Evolutionary conservation across 1,140 invertebrate genomes (phyloP).

Genomic region (Cotesia typhae): DNA sequence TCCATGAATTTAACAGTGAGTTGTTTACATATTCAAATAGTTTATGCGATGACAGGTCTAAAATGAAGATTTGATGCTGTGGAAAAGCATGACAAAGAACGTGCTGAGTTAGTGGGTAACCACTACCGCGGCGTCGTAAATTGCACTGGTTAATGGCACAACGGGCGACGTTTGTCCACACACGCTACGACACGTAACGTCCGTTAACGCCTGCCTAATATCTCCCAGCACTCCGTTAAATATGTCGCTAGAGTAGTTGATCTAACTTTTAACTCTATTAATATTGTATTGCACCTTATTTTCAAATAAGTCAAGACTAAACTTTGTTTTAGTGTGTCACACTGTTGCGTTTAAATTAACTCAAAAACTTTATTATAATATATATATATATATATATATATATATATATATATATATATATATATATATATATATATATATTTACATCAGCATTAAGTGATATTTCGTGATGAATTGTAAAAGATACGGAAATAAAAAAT

Average conservation of each 20-base stretch:
- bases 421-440: too few species aligned
- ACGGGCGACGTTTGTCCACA: conserved; percentile 51
- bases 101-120: conserved; percentile 32
- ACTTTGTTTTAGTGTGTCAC: too few species aligned
- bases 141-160: conserved; percentile 43
- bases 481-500: neutral
- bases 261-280: conserved; percentile 45
- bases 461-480: too few species aligned
- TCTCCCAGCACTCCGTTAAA: conserved; percentile 52
- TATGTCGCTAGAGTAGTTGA: conserved; percentile 48
- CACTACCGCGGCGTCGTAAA: conserved; percentile 41
- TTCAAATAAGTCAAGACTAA: too few species aligned
- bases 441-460: too few species aligned
- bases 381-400: too few species aligned
- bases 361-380: too few species aligned
- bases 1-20: conserved; percentile 3
- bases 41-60: conserved; percentile 8
- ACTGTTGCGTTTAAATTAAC: too few species aligned
- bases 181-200: conserved; percentile 43
- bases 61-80: conserved; percentile 24
- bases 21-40: conserved; percentile 19
- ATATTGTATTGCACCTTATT: neutral
- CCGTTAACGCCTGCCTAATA: conserved; percentile 55
- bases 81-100: conserved; percentile 26
- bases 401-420: too few species aligned